Percentiles rank a stretch among this genome's conserved stretches.
Conservation (phyloP, 2,797 vertebrate genomes). For the Falco peregrinus region DNA sequence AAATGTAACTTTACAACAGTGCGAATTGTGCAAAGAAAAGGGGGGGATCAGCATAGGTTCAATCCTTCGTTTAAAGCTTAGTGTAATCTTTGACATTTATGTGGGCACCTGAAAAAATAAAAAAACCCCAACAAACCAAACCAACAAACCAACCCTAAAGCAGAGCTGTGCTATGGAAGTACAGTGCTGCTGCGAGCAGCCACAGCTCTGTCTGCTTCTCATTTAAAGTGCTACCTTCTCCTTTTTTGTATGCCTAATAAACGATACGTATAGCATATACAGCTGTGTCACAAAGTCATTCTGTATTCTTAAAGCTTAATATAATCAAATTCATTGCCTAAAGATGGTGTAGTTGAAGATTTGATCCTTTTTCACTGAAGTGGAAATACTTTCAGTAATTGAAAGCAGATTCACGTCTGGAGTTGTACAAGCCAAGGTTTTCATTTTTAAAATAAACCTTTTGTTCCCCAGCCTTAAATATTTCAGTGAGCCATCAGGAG, state of each 20-base stretch:
- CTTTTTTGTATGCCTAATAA: slow-evolving; percentile 20
- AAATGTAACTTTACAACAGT: slow-evolving; percentile 64
- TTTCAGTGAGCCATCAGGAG: slow-evolving; percentile 63
- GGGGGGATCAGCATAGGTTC: background rate
- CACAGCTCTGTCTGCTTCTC: slow-evolving; percentile 5
- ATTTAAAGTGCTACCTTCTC: background rate
- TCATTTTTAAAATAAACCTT: slow-evolving; percentile 85
- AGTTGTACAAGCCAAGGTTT: slow-evolving; percentile 78
- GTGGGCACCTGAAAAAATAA: background rate
- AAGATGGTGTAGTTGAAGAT: slow-evolving; percentile 79
- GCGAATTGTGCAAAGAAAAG: slow-evolving; percentile 1
- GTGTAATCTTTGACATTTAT: background rate
- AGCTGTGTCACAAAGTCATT: slow-evolving; percentile 64
- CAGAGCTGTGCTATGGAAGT: slow-evolving; percentile 5
- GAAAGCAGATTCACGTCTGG: slow-evolving; percentile 82
- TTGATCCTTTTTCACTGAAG: slow-evolving; percentile 79
- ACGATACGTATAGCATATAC: background rate
- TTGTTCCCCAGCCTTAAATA: slow-evolving; percentile 80
- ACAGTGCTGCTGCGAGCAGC: slow-evolving; percentile 1
- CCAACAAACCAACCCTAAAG: background rate
- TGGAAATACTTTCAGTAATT: slow-evolving; percentile 83
- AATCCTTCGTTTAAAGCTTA: background rate
- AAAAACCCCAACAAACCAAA: too few relatives aligned
- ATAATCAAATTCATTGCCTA: slow-evolving; percentile 74
- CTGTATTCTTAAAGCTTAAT: slow-evolving; percentile 62